phyloP scores from a whole-genome alignment of 2,888 invertebrate species.

The Dynastes maya region DNA sequence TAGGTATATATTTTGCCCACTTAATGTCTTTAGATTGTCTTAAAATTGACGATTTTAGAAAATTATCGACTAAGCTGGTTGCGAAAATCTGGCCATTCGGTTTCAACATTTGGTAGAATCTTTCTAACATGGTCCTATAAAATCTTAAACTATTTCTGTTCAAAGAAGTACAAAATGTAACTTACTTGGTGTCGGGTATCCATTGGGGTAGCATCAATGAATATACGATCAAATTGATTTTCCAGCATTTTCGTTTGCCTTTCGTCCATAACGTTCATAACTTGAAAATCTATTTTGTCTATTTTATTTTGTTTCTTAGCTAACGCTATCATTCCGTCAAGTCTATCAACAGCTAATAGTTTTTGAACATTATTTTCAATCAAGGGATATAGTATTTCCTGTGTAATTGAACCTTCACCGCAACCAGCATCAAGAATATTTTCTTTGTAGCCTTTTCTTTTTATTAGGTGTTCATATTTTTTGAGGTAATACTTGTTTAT shows the following conservation, averaged over 20 bases:
- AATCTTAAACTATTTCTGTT: neutral
- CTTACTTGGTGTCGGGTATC: constrained; percentile 24
- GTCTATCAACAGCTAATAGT: constrained; percentile 19
- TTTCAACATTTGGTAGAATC: constrained; percentile 11
- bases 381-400: constrained; percentile 2
- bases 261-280: neutral
- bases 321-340: constrained; percentile 12
- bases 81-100: constrained; percentile 18
- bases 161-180: neutral
- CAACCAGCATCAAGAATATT: constrained; percentile 28
- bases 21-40: constrained; percentile 4
- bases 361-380: neutral
- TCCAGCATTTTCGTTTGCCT: neutral
- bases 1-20: constrained; percentile 12
- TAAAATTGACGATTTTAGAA: neutral
- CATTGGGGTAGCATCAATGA: constrained; percentile 11
- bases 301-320: constrained; percentile 1
- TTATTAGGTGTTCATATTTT: constrained; percentile 17
- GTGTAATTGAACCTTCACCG: constrained; percentile 13
- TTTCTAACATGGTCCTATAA: neutral
- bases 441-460: constrained; percentile 1
- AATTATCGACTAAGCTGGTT: neutral
- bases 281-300: constrained; percentile 6
- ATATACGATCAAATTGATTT: constrained; percentile 27
- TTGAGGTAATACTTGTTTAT: neutral